Evolutionary conservation across 2,113 vertebrate species (phyloP), one percentile per base, ranked within the genome.

Genomic region (Serinus canaria): DNA sequence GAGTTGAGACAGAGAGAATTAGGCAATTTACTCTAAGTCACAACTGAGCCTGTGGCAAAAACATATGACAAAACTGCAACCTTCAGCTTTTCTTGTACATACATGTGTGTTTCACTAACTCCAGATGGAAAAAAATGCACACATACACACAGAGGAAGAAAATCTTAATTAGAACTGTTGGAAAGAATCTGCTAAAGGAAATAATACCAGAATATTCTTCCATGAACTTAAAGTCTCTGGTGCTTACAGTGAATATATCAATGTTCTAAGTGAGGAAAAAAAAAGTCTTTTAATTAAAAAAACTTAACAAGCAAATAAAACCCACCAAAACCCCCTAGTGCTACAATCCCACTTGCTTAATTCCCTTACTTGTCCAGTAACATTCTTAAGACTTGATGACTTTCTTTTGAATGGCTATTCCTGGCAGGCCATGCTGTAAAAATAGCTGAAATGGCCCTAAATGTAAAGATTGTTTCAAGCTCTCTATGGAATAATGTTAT

Each of bases 61-160:
- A 83, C 75, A 86, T 74, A 70, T 73, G 82, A 93, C 55, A 95
- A 80, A 96, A 96, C 85, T 93, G 94, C 88, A 96, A 18, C 39
- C 72, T 94, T 93, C 95, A 94, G 88, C 86, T 96, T 95, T 95
- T 93, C 90, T 77, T 93, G 90, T 80, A 92, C 63, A 50, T 94
- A 74, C 76, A 86, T 9, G 68, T 76, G 91, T 59, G 55, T 63
- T 81, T 89, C 87, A 84, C 83, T 81, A 83, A 75, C 44, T 82
- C 56, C 92, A 94, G 74, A 93, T 82, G 78, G 84, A 87, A 95
- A 94, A 93, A 87, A 47, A 56, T 23, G 72, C 60, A 89, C 39
- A 79, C 41, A 52, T 17, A 53, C 23, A 69, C n/a, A 72, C 4
- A 44, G 66, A 88, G 55, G 31, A 86, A 85, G 70, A 94, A 89